phyloP scores from a whole-genome alignment of 2,797 vertebrate genomes.

The Gymnothorax reevesii region DNA sequence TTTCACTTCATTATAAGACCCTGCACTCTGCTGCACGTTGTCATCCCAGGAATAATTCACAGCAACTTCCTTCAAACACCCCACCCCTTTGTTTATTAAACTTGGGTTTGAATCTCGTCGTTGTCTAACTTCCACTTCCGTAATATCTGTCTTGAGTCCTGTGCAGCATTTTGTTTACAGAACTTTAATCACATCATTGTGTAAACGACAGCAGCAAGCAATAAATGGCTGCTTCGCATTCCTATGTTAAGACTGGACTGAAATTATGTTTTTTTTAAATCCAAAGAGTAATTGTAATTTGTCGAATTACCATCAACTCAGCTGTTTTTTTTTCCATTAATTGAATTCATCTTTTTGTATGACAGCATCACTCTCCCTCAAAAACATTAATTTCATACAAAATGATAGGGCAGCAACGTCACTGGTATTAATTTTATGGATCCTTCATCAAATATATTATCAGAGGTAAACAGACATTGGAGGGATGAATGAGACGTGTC shows the following conservation, averaged over 20 bases:
- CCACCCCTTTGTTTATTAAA: neutral
- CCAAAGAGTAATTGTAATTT: no score
- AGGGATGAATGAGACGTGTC: neutral
- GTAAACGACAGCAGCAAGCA: neutral
- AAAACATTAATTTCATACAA: neutral
- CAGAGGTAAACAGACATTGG: neutral
- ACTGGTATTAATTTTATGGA: neutral
- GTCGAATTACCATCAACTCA: no score
- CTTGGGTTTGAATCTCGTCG: neutral
- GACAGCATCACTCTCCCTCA: no score
- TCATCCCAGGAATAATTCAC: neutral
- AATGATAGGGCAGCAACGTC: neutral
- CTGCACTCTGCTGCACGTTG: neutral
- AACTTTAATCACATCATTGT: neutral
- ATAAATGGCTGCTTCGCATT: no score
- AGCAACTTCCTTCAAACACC: neutral
- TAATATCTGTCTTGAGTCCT: neutral
- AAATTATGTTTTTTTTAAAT: no score
- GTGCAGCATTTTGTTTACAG: neutral
- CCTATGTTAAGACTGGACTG: no score
- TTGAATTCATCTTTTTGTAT: no score
- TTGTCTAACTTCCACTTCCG: neutral
- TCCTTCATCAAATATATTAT: neutral
- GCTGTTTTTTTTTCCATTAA: no score
- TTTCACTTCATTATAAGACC: neutral